These are phyloP conservation scores for Neodiprion lecontei DNA, from an alignment of 1,140 invertebrate species.

Conservation along the genomic window DNA sequence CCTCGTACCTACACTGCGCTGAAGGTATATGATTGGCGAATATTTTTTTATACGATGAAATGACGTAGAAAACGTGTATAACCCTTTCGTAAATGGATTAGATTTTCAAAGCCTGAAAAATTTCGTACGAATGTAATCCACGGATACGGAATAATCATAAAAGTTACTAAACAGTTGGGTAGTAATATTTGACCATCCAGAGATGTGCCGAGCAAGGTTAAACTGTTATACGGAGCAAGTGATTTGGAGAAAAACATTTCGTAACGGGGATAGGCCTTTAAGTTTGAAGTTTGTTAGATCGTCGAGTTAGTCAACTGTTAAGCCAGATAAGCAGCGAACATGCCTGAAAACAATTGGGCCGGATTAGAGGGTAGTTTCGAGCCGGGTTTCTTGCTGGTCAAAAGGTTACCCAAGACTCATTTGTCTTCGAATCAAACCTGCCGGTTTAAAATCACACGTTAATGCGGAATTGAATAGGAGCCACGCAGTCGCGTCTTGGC, in stretches of 20 bases:
- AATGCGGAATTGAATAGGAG: not conserved
- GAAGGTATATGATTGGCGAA: no score
- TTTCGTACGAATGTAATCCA: no score
- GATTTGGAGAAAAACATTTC: conserved; percentile 1
- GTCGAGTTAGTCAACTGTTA: conserved; percentile 60
- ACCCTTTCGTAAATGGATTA: no score
- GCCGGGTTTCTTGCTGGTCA: conserved; percentile 30
- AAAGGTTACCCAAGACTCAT: conserved; percentile 41
- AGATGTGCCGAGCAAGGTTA: no score
- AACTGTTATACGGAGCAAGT: no score
- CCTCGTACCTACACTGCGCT: no score
- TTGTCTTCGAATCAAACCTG: conserved; percentile 35
- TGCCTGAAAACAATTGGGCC: conserved; percentile 55
- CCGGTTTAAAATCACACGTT: not conserved
- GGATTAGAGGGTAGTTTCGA: conserved; percentile 36
- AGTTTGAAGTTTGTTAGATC: conserved; percentile 53
- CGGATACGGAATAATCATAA: no score
- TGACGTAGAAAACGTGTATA: no score
- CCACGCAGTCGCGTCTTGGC: not conserved
- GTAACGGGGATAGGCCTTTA: conserved; percentile 6
- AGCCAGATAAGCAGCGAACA: conserved; percentile 59
- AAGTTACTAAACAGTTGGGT: no score
- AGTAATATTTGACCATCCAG: no score
- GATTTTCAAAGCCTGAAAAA: no score
- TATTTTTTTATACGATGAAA: no score